These are phyloP conservation scores for Electrona antarctica DNA, from an alignment of 2,113 vertebrate genomes.

Conservation along the genomic window DNA sequence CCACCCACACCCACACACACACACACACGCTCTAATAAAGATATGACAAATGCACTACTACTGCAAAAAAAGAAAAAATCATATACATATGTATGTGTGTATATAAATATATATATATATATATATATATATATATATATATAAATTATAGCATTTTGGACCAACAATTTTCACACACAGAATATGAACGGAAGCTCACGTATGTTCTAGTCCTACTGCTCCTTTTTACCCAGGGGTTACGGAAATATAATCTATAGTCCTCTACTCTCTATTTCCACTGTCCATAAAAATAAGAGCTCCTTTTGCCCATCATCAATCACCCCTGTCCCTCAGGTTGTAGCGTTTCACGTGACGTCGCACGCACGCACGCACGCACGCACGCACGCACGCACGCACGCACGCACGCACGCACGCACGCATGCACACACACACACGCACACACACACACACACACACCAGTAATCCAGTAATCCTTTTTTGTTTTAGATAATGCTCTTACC, in stretches of 20 bases:
- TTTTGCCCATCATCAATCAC: conserved; percentile 33
- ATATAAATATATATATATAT: too few species aligned
- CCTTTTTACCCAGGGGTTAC: not conserved
- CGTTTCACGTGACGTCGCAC: too few species aligned
- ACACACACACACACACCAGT: too few species aligned
- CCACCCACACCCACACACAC: conserved; percentile 37
- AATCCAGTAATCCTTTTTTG: too few species aligned
- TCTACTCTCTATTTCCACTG: not conserved
- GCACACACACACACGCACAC: too few species aligned
- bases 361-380: not conserved
- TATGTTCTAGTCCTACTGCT: not conserved
- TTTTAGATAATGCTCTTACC: too few species aligned
- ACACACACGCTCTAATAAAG: conserved; percentile 15
- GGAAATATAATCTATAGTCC: conserved; percentile 1
- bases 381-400: not conserved
- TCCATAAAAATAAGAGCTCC: conserved; percentile 37
- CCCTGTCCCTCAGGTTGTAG: not conserved
- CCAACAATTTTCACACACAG: not conserved
- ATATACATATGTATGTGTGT: too few species aligned
- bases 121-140: too few species aligned
- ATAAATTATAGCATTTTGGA: too few species aligned
- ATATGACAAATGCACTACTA: too few species aligned
- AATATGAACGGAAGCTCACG: conserved; percentile 3
- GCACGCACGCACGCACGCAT: not conserved
- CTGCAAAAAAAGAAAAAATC: too few species aligned